Evolutionary conservation across 2,113 vertebrate genomes (phyloP).

Genomic region (Rousettus leschenaultii): DNA sequence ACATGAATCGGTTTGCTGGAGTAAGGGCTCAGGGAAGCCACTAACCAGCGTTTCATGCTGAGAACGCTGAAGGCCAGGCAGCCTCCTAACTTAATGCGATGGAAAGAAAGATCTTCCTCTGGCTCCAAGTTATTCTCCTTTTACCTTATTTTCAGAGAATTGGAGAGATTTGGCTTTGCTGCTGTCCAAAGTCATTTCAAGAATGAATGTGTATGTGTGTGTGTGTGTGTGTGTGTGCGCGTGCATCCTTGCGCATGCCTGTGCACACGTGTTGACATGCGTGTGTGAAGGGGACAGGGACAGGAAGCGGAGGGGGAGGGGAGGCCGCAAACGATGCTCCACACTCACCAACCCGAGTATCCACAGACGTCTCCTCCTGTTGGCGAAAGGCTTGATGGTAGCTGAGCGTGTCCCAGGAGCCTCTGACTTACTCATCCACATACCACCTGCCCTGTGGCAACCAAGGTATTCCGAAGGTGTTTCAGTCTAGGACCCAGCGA

Average conservation of each 20-base stretch:
- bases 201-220: background rate
- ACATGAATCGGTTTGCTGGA: rapidly evolving
- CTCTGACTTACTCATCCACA: background rate
- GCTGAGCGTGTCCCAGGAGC: background rate
- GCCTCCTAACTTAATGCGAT: background rate
- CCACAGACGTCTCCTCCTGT: background rate
- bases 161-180: background rate
- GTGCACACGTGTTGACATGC: no score
- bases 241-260: background rate
- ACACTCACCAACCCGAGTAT: background rate
- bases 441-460: background rate
- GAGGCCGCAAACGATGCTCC: background rate
- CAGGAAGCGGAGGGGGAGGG: background rate
- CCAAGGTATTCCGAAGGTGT: background rate
- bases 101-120: background rate
- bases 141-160: background rate
- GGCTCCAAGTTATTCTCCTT: background rate
- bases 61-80: background rate
- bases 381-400: rapidly evolving
- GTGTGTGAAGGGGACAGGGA: background rate
- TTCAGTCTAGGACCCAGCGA: background rate
- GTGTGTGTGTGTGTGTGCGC: background rate
- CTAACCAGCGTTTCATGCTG: background rate
- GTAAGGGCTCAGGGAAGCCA: background rate
- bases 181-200: background rate